phyloP scores from a whole-genome alignment of 1,140 invertebrate genomes.

The Halictus rubicundus region DNA sequence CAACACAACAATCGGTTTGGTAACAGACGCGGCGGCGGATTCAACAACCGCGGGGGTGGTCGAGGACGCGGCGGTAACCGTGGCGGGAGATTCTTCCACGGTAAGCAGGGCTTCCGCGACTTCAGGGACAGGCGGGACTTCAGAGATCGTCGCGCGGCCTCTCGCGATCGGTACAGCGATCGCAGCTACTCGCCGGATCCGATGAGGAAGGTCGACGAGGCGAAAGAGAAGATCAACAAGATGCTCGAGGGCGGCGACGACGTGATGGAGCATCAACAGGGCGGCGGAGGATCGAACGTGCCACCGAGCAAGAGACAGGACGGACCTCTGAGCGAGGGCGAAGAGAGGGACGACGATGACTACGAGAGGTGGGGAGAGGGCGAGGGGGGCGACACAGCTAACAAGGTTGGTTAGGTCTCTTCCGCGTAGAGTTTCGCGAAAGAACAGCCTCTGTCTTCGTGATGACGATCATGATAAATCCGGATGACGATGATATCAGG shows the following conservation, averaged over 20 bases:
- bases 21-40: conserved; percentile 72
- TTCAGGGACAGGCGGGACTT: conserved; percentile 83
- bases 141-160: conserved; percentile 70
- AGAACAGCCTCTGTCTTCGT: conserved; percentile 44
- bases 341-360: conserved; percentile 85
- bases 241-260: conserved; percentile 81
- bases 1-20: conserved; percentile 74
- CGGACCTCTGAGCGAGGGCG: conserved; percentile 86
- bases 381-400: conserved; percentile 65
- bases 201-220: conserved; percentile 83
- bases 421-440: conserved; percentile 55
- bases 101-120: conserved; percentile 84
- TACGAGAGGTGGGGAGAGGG: conserved; percentile 77
- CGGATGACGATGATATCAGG: conserved; percentile 54
- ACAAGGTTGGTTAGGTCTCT: conserved; percentile 74
- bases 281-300: conserved; percentile 47
- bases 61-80: conserved; percentile 81
- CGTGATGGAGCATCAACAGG: conserved; percentile 53
- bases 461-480: conserved; percentile 58
- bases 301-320: conserved; percentile 80
- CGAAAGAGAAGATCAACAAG: conserved; percentile 84
- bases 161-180: conserved; percentile 80
- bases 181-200: conserved; percentile 83
- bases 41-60: conserved; percentile 71
- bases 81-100: conserved; percentile 82